These are phyloP conservation scores for Ormia ochracea DNA, from an alignment of 2,888 invertebrate species.

Conservation along the genomic window DNA sequence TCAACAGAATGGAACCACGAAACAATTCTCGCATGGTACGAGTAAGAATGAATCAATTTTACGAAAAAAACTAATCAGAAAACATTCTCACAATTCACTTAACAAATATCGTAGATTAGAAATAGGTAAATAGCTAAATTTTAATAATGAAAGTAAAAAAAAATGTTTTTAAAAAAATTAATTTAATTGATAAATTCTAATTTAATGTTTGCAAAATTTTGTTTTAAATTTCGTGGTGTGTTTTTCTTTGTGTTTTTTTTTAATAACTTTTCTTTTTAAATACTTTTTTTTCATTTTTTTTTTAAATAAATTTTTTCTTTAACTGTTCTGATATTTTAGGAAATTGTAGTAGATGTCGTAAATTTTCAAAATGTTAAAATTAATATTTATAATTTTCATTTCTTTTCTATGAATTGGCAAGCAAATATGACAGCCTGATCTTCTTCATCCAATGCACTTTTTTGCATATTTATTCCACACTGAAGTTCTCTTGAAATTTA, in stretches of 20 bases:
- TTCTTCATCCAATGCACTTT: neutral
- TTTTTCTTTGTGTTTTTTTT: neutral
- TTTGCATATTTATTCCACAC: no score
- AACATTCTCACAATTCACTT: conserved; percentile 78
- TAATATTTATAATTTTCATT: neutral
- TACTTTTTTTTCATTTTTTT: conserved; percentile 61
- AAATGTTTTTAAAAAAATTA: neutral
- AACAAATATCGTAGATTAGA: conserved; percentile 78
- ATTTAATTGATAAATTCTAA: neutral
- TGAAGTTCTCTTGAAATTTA: no score
- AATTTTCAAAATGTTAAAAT: neutral
- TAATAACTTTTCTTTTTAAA: neutral
- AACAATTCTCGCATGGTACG: conserved; percentile 90
- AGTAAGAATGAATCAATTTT: conserved; percentile 82
- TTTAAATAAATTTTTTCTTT: conserved; percentile 52
- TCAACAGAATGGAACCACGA: conserved; percentile 91
- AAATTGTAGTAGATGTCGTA: conserved; percentile 9
- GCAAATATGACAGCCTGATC: neutral
- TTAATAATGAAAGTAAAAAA: conserved; percentile 31
- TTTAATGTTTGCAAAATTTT: neutral
- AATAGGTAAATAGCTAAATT: conserved; percentile 76
- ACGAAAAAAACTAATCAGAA: conserved; percentile 79
- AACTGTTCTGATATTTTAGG: conserved; percentile 45
- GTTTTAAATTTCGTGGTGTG: neutral
- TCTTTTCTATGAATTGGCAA: neutral